Conservation (phyloP, 2,113 vertebrate species). For the Rhinogobius similis region DNA sequence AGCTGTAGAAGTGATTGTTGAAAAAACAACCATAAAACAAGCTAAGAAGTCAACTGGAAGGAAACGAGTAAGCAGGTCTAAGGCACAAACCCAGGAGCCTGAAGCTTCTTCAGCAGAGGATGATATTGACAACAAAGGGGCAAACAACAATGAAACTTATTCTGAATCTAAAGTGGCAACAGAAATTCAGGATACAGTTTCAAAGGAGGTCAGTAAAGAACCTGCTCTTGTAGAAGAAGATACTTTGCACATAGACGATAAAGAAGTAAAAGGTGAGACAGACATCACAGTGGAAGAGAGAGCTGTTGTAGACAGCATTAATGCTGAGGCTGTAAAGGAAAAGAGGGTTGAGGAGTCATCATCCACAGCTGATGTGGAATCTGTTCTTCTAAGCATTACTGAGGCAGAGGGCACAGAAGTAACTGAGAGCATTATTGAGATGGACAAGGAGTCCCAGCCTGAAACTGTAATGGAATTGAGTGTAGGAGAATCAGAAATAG, state of each 20-base stretch:
- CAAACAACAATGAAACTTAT: too few species aligned
- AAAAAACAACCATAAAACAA: not conserved
- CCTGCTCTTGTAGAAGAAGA: not conserved
- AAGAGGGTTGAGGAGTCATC: not conserved
- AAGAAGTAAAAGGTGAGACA: not conserved
- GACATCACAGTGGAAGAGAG: not conserved
- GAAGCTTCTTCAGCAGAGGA: not conserved
- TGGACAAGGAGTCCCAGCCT: not conserved
- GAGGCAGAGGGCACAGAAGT: not conserved
- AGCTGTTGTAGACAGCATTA: not conserved
- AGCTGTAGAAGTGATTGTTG: conserved; percentile 5
- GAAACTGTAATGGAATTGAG: not conserved
- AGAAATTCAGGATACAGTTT: not conserved
- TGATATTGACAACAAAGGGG: too few species aligned
- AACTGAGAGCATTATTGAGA: not conserved
- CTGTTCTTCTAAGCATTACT: not conserved
- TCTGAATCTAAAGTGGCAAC: not conserved
- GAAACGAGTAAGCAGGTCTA: not conserved
- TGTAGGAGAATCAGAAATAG: not conserved
- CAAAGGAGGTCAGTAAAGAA: not conserved
- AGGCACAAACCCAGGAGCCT: not conserved
- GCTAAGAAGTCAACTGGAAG: not conserved
- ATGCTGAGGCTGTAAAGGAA: not conserved
- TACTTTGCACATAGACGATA: not conserved
- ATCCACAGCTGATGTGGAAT: not conserved